These are phyloP conservation scores for Aldrovandia affinis DNA, from an alignment of 2,797 vertebrate genomes.

Conservation along the genomic window DNA sequence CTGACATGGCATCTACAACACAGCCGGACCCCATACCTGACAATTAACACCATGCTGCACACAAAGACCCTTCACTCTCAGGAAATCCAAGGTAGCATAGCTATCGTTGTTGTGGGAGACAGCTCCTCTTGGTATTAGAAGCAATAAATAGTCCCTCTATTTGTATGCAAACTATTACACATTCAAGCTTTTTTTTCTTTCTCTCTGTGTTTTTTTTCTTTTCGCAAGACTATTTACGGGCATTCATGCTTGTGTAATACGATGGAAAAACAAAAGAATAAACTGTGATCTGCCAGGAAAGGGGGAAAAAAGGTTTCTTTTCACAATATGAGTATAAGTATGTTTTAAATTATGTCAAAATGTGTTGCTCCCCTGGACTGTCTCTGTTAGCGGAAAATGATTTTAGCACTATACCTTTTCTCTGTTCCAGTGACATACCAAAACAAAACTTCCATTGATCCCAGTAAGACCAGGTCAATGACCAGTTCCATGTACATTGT, in stretches of 20 bases:
- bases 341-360: conserved; percentile 67
- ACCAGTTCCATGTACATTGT: conserved; percentile 65
- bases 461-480: conserved; percentile 52
- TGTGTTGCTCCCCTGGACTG: conserved; percentile 53
- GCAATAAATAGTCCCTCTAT: conserved; percentile 21
- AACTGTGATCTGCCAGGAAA: conserved; percentile 38
- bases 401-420: conserved; percentile 66
- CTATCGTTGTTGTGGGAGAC: conserved; percentile 32
- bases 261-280: conserved; percentile 31
- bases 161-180: conserved; percentile 32
- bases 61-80: conserved; percentile 24
- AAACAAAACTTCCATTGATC: conserved; percentile 60
- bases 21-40: conserved; percentile 27
- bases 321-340: conserved; percentile 61
- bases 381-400: conserved; percentile 47
- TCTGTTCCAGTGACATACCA: conserved; percentile 52
- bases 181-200: conserved; percentile 17
- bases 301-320: conserved; percentile 37
- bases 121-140: conserved; percentile 7
- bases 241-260: conserved; percentile 42
- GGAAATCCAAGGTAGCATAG: conserved; percentile 23
- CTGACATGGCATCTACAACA: conserved; percentile 31
- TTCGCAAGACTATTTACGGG: conserved; percentile 40
- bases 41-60: conserved; percentile 23
- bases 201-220: conserved; percentile 35